Base-by-base conservation (phyloP, 2,113 vertebrate genomes). In the Ovibos moschatus region DNA sequence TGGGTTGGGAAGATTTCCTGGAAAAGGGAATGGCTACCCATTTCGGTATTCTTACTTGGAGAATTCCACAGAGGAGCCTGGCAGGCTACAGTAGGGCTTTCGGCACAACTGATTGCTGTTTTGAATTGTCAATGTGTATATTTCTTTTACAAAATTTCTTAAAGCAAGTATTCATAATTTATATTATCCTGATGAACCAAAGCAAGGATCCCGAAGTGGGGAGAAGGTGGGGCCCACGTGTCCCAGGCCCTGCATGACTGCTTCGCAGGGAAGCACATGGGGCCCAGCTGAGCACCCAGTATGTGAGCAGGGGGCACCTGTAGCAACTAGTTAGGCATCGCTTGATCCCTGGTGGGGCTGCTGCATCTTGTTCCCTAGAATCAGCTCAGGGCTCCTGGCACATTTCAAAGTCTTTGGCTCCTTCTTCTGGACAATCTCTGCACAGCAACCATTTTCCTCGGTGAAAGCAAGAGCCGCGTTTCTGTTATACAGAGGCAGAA, bases 281-380 rank as follows among this genome's bases (percentile, higher is more conserved):
- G 7, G 23, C 6, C 17, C 19, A 1, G 47, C 5, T 5, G n/a
- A 83, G 47, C 10, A 0, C 14, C 21, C 78, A 81, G 16, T 7
- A 15, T 2, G 28, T 5, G 19, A 17, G 40, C 7, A 50, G 60
- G 27, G 9, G 53, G 43, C 16, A 6, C 23, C 5, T 5, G 0
- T 8, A 14, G 8, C 45, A 33, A 17, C 1, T 0, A 12, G 55
- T 2, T 13, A 5, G 45, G 45, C 17, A 0, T 1, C 1, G 0
- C 58, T 60, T 2, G 6, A 17, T 7, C 36, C 16, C 10, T 50
- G 3, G 0, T 3, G 23, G 0, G n/a, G 47, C 28, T 33, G 36
- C 14, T 28, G 57, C 7, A 14, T 51, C 5, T 45, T 13, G 15
- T 16, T 5, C 12, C 30, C 23, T 19, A 8, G 36, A n/a, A 7